phyloP scores from a whole-genome alignment of 2,797 vertebrate species.

The Passerculus sandwichensis region DNA sequence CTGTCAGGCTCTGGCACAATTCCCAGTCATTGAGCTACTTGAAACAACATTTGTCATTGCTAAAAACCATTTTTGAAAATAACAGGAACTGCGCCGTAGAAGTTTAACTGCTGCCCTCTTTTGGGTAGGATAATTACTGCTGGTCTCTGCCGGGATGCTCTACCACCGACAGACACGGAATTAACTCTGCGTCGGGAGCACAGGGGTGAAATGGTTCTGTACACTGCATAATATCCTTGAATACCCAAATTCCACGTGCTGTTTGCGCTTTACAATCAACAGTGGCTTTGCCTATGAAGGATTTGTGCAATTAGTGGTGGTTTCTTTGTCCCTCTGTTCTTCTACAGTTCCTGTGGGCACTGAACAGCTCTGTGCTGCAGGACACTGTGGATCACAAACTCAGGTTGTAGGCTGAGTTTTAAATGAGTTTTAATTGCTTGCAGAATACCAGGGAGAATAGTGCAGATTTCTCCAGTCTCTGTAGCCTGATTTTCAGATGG shows the following conservation, averaged over 20 bases:
- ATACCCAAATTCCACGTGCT: not conserved
- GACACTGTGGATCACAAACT: not conserved
- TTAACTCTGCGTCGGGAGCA: not conserved
- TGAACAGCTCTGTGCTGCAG: not conserved
- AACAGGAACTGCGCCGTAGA: not conserved
- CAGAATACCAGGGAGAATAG: not conserved
- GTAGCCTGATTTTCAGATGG: not conserved
- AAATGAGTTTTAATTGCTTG: slow-evolving; percentile 8
- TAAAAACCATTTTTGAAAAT: not conserved
- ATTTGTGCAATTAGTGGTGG: not conserved
- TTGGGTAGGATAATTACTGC: slow-evolving; percentile 16
- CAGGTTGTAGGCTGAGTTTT: not conserved
- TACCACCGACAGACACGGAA: not conserved
- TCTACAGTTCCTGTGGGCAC: not conserved
- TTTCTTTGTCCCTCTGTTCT: not conserved
- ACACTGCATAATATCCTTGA: not conserved
- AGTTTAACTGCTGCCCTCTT: slow-evolving; percentile 63
- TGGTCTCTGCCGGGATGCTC: not conserved
- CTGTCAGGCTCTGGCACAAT: slow-evolving; percentile 7
- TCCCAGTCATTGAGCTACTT: slow-evolving; percentile 50
- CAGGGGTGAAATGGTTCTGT: not conserved
- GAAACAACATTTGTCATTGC: slow-evolving; percentile 22
- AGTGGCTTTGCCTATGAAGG: not conserved
- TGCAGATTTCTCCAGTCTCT: not conserved
- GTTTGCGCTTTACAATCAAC: not conserved